These are phyloP conservation scores for Hypothenemus hampei DNA, from an alignment of 1,140 invertebrate species.

Conservation along the genomic window DNA sequence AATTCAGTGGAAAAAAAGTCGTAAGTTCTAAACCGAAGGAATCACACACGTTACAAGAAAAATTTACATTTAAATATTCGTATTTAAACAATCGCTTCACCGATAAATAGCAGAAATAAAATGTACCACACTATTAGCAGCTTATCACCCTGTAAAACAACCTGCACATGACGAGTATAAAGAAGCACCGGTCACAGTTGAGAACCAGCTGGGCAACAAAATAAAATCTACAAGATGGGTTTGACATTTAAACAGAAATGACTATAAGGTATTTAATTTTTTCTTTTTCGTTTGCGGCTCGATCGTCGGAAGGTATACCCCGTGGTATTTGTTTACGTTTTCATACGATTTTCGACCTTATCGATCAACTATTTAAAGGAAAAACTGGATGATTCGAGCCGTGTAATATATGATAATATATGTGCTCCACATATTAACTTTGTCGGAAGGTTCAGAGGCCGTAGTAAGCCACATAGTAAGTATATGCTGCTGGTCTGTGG, in stretches of 20 bases:
- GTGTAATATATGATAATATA: constrained; percentile 37
- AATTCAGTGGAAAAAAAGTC: constrained; percentile 4
- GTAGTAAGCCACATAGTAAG: constrained; percentile 3
- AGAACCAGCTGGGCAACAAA: constrained; percentile 26
- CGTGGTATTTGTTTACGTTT: constrained; percentile 26
- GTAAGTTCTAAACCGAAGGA: not conserved
- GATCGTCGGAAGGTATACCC: constrained; percentile 17
- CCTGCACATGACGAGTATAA: constrained; percentile 11
- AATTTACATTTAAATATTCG: no score
- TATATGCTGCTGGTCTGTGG: no score
- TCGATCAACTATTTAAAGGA: not conserved
- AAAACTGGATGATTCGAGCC: constrained; percentile 2
- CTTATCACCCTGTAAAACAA: constrained; percentile 23
- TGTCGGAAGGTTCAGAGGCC: constrained; percentile 30
- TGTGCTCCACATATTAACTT: constrained; percentile 39
- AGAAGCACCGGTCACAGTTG: constrained; percentile 22
- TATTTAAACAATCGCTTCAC: no score
- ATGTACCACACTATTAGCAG: no score
- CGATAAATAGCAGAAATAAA: no score
- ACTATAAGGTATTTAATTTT: constrained; percentile 26
- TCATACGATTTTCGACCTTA: constrained; percentile 18
- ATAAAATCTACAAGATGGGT: constrained; percentile 29
- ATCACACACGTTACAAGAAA: no score
- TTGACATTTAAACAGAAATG: constrained; percentile 28
- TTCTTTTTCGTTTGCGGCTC: constrained; percentile 15